phyloP scores from a whole-genome alignment of 2,888 invertebrate species.

The Argynnis bischoffii region DNA sequence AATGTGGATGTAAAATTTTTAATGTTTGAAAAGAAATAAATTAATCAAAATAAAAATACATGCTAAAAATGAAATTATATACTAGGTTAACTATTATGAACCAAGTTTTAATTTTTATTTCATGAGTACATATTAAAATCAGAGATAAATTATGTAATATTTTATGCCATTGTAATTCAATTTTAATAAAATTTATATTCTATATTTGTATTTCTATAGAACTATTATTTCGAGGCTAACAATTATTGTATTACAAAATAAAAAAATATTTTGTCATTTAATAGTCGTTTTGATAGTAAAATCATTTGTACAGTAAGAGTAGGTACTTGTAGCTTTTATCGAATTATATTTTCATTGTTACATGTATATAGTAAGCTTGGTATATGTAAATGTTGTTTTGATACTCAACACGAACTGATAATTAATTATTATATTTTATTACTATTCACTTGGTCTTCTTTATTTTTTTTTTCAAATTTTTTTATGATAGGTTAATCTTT shows the following conservation, averaged over 20 bases:
- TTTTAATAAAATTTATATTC: not conserved
- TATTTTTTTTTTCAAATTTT: constrained; percentile 28
- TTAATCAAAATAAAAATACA: not conserved
- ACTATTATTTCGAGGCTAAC: not conserved
- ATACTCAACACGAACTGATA: constrained; percentile 81
- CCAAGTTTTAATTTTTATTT: too few species aligned
- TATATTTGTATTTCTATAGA: not conserved
- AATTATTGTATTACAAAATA: not conserved
- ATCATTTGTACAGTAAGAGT: constrained; percentile 48
- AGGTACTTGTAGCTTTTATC: constrained; percentile 41
- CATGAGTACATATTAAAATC: too few species aligned
- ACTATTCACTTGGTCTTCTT: constrained; percentile 51
- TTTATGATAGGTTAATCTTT: not conserved
- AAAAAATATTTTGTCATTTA: constrained; percentile 9
- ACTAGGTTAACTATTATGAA: not conserved
- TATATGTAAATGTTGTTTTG: constrained; percentile 72
- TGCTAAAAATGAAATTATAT: not conserved
- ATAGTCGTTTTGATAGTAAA: constrained; percentile 3
- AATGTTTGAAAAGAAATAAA: constrained; percentile 5
- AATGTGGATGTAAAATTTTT: not conserved
- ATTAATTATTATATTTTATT: constrained; percentile 80
- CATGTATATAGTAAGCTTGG: constrained; percentile 56
- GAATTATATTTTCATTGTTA: constrained; percentile 47
- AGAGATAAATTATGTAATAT: too few species aligned
- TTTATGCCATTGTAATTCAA: too few species aligned